Evolutionary conservation across 1,140 invertebrate genomes (phyloP), one percentile per base, ranked within the genome.

Genomic region (Steinernema feltiae): DNA sequence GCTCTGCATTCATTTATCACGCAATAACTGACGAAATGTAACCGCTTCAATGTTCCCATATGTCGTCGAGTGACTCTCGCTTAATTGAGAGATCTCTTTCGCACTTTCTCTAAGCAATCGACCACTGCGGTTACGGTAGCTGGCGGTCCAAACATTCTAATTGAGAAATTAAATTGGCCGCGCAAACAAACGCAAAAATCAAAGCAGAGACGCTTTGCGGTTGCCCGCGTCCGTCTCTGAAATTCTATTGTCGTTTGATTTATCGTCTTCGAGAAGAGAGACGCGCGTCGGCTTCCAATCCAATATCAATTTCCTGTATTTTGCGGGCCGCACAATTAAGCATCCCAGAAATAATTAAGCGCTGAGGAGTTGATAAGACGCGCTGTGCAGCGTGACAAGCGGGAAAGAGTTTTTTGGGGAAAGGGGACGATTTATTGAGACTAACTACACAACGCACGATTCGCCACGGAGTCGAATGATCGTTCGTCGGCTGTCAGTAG

Each of bases 281-380:
- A 63, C 53, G 53, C 53, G 53, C 53, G 53, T 63, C 53, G 53
- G 53, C 53, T 27, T 63, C 53, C 53, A 63, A 21, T 21, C 24
- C 53, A 63, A 63, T 63, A 63, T 63, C 53, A 63, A 63, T 63
- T 63, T 63, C 53, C 53, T 63, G 53, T 63, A 63, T 63, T 63
- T 63, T 63, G 53, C 53, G 53, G 53, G 53, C 53, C 53, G 53
- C 53, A 63, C 53, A 63, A 63, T 63, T 63, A 63, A 63, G 53
- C 53, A 21, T 21, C 7, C 7, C 7, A 63, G 53, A 63, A 63
- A 63, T 63, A 63, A 63, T 63, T 63, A 63, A 63, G 53, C 53
- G 53, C 24, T 21, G 53, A n/a, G 7, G 53, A 63, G 53, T 63
- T 63, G 53, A 63, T 63, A 63, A 63, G 53, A 63, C 53, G 53